Conservation (phyloP, 1,140 invertebrate species). For the Asobara japonica region DNA sequence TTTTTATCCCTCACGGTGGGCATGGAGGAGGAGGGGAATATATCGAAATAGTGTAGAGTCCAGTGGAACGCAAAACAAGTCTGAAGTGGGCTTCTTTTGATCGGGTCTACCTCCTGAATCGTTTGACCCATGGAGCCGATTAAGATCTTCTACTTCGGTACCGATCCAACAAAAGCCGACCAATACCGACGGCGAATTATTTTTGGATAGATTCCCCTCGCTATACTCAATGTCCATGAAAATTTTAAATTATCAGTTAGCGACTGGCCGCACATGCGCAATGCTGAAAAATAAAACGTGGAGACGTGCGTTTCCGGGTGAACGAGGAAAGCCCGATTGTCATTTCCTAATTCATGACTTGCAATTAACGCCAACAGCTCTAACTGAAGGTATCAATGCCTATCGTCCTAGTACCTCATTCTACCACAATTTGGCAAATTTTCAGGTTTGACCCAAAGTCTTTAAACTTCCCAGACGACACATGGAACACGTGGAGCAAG, state of each 20-base stretch:
- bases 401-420: too few species aligned
- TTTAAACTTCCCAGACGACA: not conserved
- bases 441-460: too few species aligned
- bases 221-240: not conserved
- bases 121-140: constrained; percentile 8
- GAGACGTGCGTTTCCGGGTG: not conserved
- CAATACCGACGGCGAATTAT: not conserved
- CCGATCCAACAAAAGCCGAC: not conserved
- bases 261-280: not conserved
- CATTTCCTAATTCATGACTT: not conserved
- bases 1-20: not conserved
- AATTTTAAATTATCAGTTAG: not conserved
- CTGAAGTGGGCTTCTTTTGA: constrained; percentile 12
- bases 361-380: not conserved
- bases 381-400: too few species aligned
- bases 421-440: too few species aligned
- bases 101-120: constrained; percentile 1
- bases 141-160: constrained; percentile 18
- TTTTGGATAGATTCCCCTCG: not conserved
- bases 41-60: constrained; percentile 5
- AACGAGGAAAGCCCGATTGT: not conserved
- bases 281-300: not conserved
- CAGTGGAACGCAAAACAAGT: not conserved
- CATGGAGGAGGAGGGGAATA: not conserved
- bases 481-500: not conserved